These are phyloP conservation scores for Siniperca undulata DNA, from an alignment of 2,797 vertebrate genomes.

Conservation along the genomic window DNA sequence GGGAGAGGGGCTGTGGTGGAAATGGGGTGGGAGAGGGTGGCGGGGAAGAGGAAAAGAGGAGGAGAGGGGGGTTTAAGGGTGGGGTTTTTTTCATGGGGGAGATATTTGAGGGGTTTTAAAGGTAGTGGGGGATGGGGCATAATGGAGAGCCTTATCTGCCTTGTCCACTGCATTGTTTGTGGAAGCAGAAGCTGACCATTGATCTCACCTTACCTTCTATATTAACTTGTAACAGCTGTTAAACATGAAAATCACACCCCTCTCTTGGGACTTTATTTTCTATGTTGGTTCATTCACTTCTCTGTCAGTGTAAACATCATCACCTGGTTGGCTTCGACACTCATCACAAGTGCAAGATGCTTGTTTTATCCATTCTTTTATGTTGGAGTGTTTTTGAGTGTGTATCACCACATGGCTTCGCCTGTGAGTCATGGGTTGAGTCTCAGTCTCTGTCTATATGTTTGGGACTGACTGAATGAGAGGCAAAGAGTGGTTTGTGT, in stretches of 20 bases:
- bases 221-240: slow-evolving; percentile 36
- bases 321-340: slow-evolving; percentile 59
- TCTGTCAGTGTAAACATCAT: slow-evolving; percentile 70
- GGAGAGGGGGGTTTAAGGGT: slow-evolving; percentile 55
- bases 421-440: slow-evolving; percentile 53
- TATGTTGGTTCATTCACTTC: slow-evolving; percentile 40
- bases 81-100: slow-evolving; percentile 55
- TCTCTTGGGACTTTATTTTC: not conserved
- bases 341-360: slow-evolving; percentile 51
- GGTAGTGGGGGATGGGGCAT: slow-evolving; percentile 59
- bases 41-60: slow-evolving; percentile 59
- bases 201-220: slow-evolving; percentile 40
- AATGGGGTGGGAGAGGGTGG: slow-evolving; percentile 63
- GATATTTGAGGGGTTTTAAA: slow-evolving; percentile 72
- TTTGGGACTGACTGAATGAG: slow-evolving; percentile 43
- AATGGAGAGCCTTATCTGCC: slow-evolving; percentile 49
- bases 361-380: slow-evolving; percentile 55
- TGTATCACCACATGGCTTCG: slow-evolving; percentile 34
- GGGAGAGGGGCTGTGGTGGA: slow-evolving; percentile 77
- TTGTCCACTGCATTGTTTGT: slow-evolving; percentile 54
- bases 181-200: slow-evolving; percentile 41
- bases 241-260: slow-evolving; percentile 31
- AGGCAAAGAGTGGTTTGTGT: slow-evolving; percentile 44
- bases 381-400: slow-evolving; percentile 30
- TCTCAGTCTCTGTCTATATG: slow-evolving; percentile 19